Percentiles rank a stretch among this genome's conserved stretches.
phyloP scores from a whole-genome alignment of 2,888 invertebrate species.

The Caenorhabditis becei region DNA sequence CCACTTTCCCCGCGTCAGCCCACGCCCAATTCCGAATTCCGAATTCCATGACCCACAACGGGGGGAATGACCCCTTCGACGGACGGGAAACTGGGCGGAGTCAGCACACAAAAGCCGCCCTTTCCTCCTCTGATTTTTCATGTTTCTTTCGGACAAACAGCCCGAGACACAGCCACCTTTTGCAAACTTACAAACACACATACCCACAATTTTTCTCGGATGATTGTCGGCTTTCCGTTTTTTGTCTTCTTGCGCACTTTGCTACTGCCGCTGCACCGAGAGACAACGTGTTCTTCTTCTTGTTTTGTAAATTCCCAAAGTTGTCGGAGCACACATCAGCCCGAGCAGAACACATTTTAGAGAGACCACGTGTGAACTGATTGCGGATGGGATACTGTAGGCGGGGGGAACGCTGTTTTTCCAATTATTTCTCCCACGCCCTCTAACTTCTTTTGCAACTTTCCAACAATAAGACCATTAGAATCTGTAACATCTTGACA shows the following conservation, averaged over 20 bases:
- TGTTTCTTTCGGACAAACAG: slow-evolving; percentile 58
- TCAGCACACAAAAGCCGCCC: slow-evolving; percentile 42
- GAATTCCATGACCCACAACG: slow-evolving; percentile 58
- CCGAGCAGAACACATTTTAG: slow-evolving; percentile 38
- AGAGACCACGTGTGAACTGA: slow-evolving; percentile 11
- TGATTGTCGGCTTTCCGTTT: slow-evolving; percentile 9
- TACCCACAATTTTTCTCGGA: slow-evolving; percentile 35
- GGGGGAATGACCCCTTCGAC: slow-evolving; percentile 49
- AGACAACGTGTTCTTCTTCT: slow-evolving; percentile 26
- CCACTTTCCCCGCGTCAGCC: slow-evolving; percentile 1
- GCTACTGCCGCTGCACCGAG: slow-evolving; percentile 16
- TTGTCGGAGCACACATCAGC: slow-evolving; percentile 25
- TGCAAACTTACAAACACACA: slow-evolving; percentile 48
- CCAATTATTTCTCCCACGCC: slow-evolving; percentile 1
- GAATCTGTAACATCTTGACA: too few species aligned
- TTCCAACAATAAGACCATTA: too few species aligned
- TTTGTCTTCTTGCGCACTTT: slow-evolving; percentile 34
- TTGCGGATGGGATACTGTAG: background rate
- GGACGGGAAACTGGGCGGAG: slow-evolving; percentile 43
- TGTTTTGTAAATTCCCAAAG: slow-evolving; percentile 37
- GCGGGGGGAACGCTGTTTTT: background rate
- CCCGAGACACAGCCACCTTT: slow-evolving; percentile 46
- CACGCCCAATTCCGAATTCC: slow-evolving; percentile 42
- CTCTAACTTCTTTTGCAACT: background rate
- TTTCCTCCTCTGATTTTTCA: slow-evolving; percentile 46